Evolutionary conservation across 2,113 vertebrate genomes (phyloP).

Genomic region (Tichodroma muraria): DNA sequence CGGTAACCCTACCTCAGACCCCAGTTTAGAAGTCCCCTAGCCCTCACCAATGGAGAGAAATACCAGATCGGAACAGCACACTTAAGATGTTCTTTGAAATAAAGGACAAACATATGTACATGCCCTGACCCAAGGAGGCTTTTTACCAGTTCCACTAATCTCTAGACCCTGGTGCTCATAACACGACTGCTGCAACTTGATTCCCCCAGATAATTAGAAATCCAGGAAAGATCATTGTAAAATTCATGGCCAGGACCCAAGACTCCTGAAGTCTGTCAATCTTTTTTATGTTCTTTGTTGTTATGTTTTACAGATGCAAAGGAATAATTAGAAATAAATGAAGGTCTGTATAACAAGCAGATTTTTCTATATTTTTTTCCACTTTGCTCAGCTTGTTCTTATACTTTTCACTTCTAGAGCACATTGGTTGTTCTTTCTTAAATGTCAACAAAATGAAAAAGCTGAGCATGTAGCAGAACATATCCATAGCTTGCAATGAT

Average conservation of each 20-base stretch:
- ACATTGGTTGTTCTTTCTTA: neutral
- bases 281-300: neutral
- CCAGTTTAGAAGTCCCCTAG: constrained; percentile 15
- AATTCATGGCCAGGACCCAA: neutral
- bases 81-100: constrained; percentile 18
- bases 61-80: neutral
- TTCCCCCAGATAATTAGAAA: neutral
- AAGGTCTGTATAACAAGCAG: neutral
- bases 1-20: constrained; percentile 16
- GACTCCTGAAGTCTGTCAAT: neutral
- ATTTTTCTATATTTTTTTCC: neutral
- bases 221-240: neutral
- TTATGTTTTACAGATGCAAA: neutral
- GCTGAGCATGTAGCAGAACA: neutral
- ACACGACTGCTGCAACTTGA: neutral
- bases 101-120: neutral
- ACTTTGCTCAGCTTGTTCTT: neutral
- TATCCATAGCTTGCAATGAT: neutral
- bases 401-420: neutral
- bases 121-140: neutral
- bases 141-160: neutral
- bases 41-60: neutral
- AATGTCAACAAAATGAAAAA: neutral
- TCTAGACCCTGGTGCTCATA: neutral
- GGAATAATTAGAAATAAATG: neutral